phyloP scores from a whole-genome alignment of 2,888 invertebrate species.

The Eupithecia pulchellata region DNA sequence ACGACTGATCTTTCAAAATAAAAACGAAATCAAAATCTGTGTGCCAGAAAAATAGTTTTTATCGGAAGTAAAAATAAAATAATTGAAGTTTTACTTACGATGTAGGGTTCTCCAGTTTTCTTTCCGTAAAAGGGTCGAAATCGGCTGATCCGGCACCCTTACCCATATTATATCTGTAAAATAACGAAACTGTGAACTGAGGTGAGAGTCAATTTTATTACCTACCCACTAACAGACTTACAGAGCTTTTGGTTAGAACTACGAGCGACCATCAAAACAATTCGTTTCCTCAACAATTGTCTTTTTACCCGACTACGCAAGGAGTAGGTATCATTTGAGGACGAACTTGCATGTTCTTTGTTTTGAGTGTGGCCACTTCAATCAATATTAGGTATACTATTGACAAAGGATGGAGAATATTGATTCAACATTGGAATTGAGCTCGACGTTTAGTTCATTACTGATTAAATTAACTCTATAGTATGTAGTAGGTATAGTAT shows the following conservation, averaged over 20 bases:
- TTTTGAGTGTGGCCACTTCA: not conserved
- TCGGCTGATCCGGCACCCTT: conserved; percentile 87
- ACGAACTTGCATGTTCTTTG: not conserved
- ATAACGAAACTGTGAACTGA: conserved; percentile 13
- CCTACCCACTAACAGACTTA: not conserved
- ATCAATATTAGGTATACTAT: too few species aligned
- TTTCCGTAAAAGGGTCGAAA: conserved; percentile 91
- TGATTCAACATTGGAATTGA: not conserved
- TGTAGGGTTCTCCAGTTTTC: conserved; percentile 90
- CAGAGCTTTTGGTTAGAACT: not conserved
- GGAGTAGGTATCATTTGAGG: not conserved
- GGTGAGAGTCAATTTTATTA: not conserved
- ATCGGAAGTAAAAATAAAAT: too few species aligned
- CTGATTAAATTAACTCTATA: too few species aligned
- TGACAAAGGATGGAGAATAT: not conserved
- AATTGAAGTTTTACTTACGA: conserved; percentile 87
- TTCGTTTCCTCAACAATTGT: not conserved
- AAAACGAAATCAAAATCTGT: too few species aligned
- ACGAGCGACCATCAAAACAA: not conserved
- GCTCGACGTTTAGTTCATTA: not conserved
- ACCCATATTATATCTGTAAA: conserved; percentile 86
- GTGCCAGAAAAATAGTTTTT: not conserved
- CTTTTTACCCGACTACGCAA: not conserved
- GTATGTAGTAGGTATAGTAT: too few species aligned
- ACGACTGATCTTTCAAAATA: too few species aligned